Percentiles rank a stretch among this genome's conserved stretches.
Conservation (phyloP, 2,888 invertebrate species). For the Eupithecia inturbata region DNA sequence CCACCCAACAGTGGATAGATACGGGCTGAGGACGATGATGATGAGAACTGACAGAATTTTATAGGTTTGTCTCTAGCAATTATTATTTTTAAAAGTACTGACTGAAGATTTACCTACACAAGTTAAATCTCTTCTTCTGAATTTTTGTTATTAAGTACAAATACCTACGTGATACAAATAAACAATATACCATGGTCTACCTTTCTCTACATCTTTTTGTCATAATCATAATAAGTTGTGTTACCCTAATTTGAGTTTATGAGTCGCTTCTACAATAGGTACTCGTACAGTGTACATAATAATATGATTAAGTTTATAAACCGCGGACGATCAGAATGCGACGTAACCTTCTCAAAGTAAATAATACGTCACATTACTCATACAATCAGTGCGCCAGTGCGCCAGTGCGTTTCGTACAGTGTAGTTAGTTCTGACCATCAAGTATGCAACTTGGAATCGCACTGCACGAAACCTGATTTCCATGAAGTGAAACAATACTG, state of each 20-base stretch:
- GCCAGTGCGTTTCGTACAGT: too few species aligned
- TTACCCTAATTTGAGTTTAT: neutral
- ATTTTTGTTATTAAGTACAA: too few species aligned
- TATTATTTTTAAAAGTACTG: neutral
- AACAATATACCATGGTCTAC: too few species aligned
- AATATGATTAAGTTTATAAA: neutral
- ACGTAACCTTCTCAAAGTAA: neutral
- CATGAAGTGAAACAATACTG: conserved; percentile 34
- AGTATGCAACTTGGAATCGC: conserved; percentile 20
- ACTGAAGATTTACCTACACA: neutral
- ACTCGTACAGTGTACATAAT: too few species aligned
- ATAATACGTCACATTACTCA: neutral
- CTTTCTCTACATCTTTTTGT: neutral
- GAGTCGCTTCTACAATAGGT: neutral
- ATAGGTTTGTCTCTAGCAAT: neutral
- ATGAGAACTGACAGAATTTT: neutral
- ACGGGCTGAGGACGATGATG: too few species aligned
- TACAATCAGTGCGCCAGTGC: neutral
- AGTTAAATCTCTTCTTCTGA: neutral
- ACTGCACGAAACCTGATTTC: conserved; percentile 31
- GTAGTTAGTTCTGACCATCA: conserved; percentile 11
- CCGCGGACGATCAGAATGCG: neutral
- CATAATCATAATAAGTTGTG: neutral
- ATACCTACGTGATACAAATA: too few species aligned
- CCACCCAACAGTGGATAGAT: too few species aligned